phyloP scores from a whole-genome alignment of 2,888 invertebrate species.

The Anticlea derivata region DNA sequence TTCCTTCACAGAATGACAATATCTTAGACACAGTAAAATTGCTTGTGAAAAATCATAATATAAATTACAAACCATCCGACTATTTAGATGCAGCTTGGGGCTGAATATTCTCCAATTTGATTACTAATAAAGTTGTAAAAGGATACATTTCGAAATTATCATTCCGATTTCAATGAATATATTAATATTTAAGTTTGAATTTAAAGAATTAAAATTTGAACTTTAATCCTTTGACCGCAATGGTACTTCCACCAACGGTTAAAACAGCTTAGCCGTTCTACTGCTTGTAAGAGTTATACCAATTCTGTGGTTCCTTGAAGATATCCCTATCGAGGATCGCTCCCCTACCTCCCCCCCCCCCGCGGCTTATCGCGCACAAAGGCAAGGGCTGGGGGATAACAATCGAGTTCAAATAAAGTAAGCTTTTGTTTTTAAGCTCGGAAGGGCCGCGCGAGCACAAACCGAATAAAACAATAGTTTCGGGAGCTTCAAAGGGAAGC shows the following conservation, averaged over 20 bases:
- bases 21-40: not conserved
- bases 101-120: too few relatives aligned
- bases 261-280: not conserved
- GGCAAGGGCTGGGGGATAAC: slow-evolving; percentile 43
- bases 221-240: too few relatives aligned
- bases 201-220: too few relatives aligned
- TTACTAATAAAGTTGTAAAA: too few relatives aligned
- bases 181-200: too few relatives aligned
- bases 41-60: not conserved
- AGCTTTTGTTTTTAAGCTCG: slow-evolving; percentile 48
- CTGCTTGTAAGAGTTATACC: not conserved
- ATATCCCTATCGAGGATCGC: slow-evolving; percentile 42
- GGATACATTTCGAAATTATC: too few relatives aligned
- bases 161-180: too few relatives aligned
- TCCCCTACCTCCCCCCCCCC: slow-evolving; percentile 11
- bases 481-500: slow-evolving; percentile 29
- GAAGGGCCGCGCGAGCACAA: slow-evolving; percentile 24
- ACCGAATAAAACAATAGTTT: slow-evolving; percentile 40
- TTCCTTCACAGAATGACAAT: slow-evolving; percentile 19
- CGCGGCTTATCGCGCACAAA: slow-evolving; percentile 50
- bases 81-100: too few relatives aligned
- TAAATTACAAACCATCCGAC: too few relatives aligned
- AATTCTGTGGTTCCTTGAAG: slow-evolving; percentile 30
- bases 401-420: slow-evolving; percentile 56
- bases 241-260: too few relatives aligned